Base-by-base conservation (phyloP, 64 coral and sea anemone species). In the Montipora cactus region DNA sequence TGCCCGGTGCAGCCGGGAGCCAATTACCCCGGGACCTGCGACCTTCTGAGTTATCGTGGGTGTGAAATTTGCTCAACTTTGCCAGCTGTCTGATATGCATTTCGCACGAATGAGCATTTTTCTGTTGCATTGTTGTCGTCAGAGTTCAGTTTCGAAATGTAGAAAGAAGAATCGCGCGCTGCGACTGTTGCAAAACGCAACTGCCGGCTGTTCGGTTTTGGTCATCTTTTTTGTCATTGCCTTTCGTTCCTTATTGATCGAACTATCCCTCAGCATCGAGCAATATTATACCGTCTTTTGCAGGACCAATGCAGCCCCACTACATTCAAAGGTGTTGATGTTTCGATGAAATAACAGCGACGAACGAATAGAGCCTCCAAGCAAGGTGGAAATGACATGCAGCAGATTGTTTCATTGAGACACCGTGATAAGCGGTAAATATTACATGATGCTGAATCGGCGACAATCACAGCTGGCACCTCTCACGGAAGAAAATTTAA, bases 401-500 rank as follows among this genome's bases (percentile, higher is more conserved):
- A 14, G 44, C 62, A 14, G 15, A 8, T 21, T 50, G 49, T 71
- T 66, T 4, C 44, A 12, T 86, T 21, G 9, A 13, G 16, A 86
- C 18, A 71, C 25, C 10, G 8, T 49, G 1, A 62, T 37, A 37
- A 37, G 11, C 6, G 0, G 53, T 57, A 11, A 57, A 57, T 57
- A 25, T 9, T 50, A 48, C 70, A 86, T 86, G 19, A 86, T 86
- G 82, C 82, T 49, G 64, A 72, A 25, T 86, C 89, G 37, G 37
- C 37, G 80, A 74, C 50, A 44, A 18, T 7, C 52, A 4, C 16
- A 37, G 7, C 28, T 20, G 7, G 81, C 16, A 18, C 18, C 81
- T 77, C 90, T 92, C 8, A 92, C 90, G 14, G 44, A 59, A 59
- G 90, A 92, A 25, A 92, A 92, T 76, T 16, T 92, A 14, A 61